Conservation (phyloP, 2,888 invertebrate genomes). For the Hyposoter dolosus region DNA sequence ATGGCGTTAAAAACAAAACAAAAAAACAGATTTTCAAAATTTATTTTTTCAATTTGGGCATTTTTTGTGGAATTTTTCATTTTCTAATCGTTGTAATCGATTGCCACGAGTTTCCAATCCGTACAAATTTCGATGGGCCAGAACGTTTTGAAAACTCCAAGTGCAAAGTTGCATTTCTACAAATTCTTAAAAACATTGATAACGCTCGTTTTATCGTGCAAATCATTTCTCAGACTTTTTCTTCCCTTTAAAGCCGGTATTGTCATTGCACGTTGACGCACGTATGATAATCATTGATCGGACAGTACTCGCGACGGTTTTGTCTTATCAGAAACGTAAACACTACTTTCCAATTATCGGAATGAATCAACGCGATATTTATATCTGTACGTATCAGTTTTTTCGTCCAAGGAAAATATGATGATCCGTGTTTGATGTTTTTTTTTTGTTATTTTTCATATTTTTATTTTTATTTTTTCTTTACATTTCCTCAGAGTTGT, state of each 20-base stretch:
- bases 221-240: constrained; percentile 6
- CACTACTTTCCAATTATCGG: constrained; percentile 11
- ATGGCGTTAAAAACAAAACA: too few relatives aligned
- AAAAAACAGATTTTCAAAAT: too few relatives aligned
- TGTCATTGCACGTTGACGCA: constrained; percentile 33
- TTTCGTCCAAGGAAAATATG: background rate
- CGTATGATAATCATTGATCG: constrained; percentile 49
- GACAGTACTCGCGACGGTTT: background rate
- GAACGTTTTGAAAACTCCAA: too few relatives aligned
- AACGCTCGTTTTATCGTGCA: constrained; percentile 31
- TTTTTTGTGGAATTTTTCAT: too few relatives aligned
- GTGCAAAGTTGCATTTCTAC: background rate
- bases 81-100: too few relatives aligned
- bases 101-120: too few relatives aligned
- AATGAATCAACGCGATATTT: constrained; percentile 22
- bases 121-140: too few relatives aligned
- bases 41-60: too few relatives aligned
- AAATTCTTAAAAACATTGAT: constrained; percentile 19
- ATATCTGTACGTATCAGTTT: background rate
- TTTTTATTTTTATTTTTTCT: background rate
- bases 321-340: constrained; percentile 57
- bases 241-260: constrained; percentile 5
- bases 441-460: too few relatives aligned
- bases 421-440: background rate
- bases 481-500: background rate